Percentiles rank a stretch among this genome's conserved stretches.
Evolutionary conservation across 37 sponge, comb jelly and placozoan species (phyloP).

Genomic region (Haliclona indistincta): DNA sequence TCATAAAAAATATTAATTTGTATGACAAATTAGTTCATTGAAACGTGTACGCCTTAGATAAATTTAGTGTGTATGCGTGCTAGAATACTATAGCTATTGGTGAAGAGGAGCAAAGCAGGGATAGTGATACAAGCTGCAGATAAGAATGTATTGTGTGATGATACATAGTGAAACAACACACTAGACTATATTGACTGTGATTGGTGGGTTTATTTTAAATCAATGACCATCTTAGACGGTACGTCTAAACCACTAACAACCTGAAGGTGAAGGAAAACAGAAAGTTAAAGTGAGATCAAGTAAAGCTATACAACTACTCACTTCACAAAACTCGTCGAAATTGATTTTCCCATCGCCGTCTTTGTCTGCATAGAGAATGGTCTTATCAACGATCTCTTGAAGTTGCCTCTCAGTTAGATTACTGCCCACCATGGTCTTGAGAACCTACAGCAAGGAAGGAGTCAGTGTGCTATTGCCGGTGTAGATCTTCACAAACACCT

Average conservation of each 20-base stretch:
- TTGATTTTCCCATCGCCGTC: conserved; percentile 99
- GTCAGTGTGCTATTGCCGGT: background rate
- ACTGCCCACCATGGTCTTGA: conserved; percentile 99
- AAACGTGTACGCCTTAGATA: too few species aligned
- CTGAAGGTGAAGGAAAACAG: too few species aligned
- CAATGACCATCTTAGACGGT: conserved; percentile 73
- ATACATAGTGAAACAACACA: too few species aligned
- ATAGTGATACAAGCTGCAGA: too few species aligned
- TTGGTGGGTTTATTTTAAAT: conserved; percentile 19
- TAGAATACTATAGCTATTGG: too few species aligned
- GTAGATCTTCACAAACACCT: conserved; percentile 35
- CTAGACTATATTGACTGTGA: background rate
- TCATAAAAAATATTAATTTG: too few species aligned
- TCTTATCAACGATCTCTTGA: conserved; percentile 99
- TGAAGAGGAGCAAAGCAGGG: too few species aligned
- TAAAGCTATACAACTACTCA: conserved; percentile 26
- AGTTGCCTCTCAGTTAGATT: conserved; percentile 97
- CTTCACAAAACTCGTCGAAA: conserved; percentile 91
- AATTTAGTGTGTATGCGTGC: too few species aligned
- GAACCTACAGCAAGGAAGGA: conserved; percentile 28
- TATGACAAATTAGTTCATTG: too few species aligned
- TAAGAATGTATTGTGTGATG: too few species aligned
- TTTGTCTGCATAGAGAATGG: conserved; percentile 96
- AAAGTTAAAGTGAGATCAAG: background rate
- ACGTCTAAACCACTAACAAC: conserved; percentile 78